A percentile compares a stretch with the other conserved stretches of the same genome.
Conservation (phyloP, 2,113 vertebrate genomes). For the Microtus richardsoni region DNA sequence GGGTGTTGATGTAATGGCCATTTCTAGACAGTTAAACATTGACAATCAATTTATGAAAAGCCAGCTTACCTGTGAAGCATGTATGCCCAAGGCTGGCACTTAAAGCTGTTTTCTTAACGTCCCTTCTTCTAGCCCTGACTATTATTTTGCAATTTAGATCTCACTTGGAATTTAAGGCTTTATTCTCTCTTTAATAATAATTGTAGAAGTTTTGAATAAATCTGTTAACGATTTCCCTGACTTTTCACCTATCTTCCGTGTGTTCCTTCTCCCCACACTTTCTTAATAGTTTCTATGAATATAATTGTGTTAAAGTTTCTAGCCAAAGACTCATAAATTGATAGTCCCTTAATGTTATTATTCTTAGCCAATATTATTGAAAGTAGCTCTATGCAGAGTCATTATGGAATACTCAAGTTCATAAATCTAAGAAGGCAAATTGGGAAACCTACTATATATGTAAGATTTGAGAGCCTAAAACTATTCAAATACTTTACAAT, state of each 20-base stretch:
- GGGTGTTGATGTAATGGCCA: not conserved
- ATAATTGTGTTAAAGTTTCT: slow-evolving; percentile 61
- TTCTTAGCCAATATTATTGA: slow-evolving; percentile 62
- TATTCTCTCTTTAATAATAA: not conserved
- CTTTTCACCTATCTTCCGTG: not conserved
- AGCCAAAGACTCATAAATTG: slow-evolving; percentile 37
- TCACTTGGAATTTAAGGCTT: slow-evolving; percentile 45
- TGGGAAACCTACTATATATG: slow-evolving; percentile 27
- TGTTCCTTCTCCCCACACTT: not conserved
- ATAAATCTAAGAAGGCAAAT: slow-evolving; percentile 53
- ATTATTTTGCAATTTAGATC: slow-evolving; percentile 37
- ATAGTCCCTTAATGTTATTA: slow-evolving; percentile 55
- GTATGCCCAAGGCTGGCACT: not conserved
- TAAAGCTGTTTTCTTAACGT: not conserved
- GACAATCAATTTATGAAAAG: not conserved
- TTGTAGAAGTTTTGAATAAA: slow-evolving; percentile 40
- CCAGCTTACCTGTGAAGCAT: not conserved
- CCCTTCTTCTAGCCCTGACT: not conserved
- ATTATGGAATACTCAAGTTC: slow-evolving; percentile 45
- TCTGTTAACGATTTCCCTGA: slow-evolving; percentile 51
- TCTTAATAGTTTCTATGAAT: slow-evolving; percentile 66
- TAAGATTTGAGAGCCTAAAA: slow-evolving; percentile 47
- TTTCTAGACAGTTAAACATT: not conserved
- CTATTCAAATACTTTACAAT: not conserved
- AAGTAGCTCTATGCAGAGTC: slow-evolving; percentile 27